Base-by-base conservation (phyloP, 2,888 invertebrate species). In the Tridacna gigas region DNA sequence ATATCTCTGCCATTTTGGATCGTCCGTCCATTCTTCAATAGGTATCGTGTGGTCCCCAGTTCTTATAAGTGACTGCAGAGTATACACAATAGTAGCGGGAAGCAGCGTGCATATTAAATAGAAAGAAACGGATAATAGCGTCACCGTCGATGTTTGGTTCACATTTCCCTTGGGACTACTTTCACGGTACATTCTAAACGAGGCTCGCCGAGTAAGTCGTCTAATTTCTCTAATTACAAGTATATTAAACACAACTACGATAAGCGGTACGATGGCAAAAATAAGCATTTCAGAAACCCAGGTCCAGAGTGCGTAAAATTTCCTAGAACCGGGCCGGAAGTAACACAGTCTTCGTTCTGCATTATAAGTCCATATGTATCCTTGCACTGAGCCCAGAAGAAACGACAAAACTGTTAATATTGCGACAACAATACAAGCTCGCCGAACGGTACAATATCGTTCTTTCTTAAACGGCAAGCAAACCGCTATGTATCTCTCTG, bases 41-140 rank as follows among this genome's bases (percentile, higher is more conserved):
- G 89, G 80, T 48, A 92, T 71, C 13, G 69, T 77, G 12, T 82
- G 76, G 51, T 91, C 86, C 7, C 94, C 94, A 2, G 88, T 85
- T 9, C 90, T 90, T 28, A 93, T 91, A 51, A 91, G 79, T 12
- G 84, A 86, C 76, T 91, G 89, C 56, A 94, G 78, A 13, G 92
- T 90, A 83, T 94, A 94, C 13, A 94, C 93, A 65, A 94, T 87
- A 0, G 94, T 94, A 28, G 93, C 94, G 7, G 95, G 95, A 18
- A 95, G 87, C 74, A 93, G 91, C 15, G 94, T 95, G 79, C 93
- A 91, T 47, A 95, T 94, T 18, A 94, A 91, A 86, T 94, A 95
- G 85, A 95, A 95, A 5, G 94, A 94, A 11, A 95, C 94, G 1
- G 93, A 92, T 26, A 95, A 88, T 2, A 95, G 86, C 26, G 94